These are phyloP conservation scores for Fregata magnificens DNA, from an alignment of 2,113 vertebrate species.

Conservation along the genomic window DNA sequence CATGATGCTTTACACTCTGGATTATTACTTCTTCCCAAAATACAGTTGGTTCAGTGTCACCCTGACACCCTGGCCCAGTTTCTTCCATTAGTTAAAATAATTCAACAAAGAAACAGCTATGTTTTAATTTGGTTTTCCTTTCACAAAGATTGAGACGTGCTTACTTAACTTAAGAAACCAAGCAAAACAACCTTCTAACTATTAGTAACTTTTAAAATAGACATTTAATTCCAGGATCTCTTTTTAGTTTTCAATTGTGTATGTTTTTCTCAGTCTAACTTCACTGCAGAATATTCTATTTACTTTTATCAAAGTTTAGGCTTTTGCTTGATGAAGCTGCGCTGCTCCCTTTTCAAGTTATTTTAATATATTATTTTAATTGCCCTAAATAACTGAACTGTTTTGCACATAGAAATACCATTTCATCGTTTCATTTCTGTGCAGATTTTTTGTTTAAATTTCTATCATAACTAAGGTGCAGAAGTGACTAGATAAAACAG, in stretches of 20 bases:
- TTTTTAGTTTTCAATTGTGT: neutral
- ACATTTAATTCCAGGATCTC: neutral
- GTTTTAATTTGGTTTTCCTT: neutral
- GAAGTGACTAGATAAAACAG: constrained; percentile 34
- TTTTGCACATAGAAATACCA: constrained; percentile 35
- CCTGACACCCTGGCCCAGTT: neutral
- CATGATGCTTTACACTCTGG: neutral
- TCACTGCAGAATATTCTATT: neutral
- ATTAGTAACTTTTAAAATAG: neutral
- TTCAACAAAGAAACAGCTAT: neutral
- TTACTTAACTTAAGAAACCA: neutral
- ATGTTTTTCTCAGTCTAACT: neutral
- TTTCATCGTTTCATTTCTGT: constrained; percentile 37
- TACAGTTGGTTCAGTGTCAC: neutral
- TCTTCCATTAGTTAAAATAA: neutral
- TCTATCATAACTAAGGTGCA: neutral
- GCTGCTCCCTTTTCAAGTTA: constrained; percentile 22
- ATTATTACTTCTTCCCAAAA: neutral
- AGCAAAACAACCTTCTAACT: neutral
- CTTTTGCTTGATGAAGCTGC: constrained; percentile 7
- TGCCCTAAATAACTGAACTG: constrained; percentile 52
- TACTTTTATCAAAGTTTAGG: neutral
- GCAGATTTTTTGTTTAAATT: neutral
- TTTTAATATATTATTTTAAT: constrained; percentile 63
- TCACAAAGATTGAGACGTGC: neutral